Evolutionary conservation across 2,113 vertebrate genomes (phyloP).

Genomic region (Channa argus): DNA sequence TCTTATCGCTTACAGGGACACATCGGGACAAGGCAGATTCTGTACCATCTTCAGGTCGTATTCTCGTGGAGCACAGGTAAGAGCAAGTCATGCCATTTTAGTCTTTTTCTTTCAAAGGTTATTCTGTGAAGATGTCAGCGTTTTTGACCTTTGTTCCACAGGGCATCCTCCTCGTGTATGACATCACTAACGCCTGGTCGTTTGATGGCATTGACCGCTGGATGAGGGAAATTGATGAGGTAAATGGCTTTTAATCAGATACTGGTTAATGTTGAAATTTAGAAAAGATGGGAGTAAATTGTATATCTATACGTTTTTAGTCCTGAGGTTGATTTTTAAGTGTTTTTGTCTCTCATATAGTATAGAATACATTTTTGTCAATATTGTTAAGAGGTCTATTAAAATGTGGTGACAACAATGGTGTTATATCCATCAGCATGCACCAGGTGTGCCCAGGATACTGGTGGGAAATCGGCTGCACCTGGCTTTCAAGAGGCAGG

Average conservation of each 20-base stretch:
- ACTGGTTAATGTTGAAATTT: too few species aligned
- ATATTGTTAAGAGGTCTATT: too few species aligned
- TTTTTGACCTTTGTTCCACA: conserved; percentile 59
- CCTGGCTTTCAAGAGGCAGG: conserved; percentile 96
- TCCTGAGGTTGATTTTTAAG: not conserved
- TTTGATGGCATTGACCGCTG: conserved; percentile 98
- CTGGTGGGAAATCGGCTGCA: conserved; percentile 97
- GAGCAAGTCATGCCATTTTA: not conserved
- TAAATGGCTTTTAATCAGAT: conserved; percentile 57
- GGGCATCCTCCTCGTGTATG: conserved; percentile 98
- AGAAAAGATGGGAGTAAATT: too few species aligned
- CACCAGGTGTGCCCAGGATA: conserved; percentile 96
- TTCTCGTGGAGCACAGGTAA: conserved; percentile 98
- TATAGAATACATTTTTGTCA: too few species aligned
- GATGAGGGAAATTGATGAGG: conserved; percentile 99
- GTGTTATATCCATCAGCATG: conserved; percentile 84
- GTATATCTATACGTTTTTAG: not conserved
- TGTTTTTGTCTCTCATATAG: too few species aligned
- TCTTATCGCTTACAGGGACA: conserved; percentile 89
- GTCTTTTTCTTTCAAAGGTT: not conserved
- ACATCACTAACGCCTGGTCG: conserved; percentile 99
- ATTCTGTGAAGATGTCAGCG: not conserved
- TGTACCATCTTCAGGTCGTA: conserved; percentile 99
- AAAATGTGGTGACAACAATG: too few species aligned
- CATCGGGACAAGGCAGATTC: conserved; percentile 97